phyloP scores from a whole-genome alignment of 2,888 invertebrate genomes.

The Chrysopilus asiliformis region DNA sequence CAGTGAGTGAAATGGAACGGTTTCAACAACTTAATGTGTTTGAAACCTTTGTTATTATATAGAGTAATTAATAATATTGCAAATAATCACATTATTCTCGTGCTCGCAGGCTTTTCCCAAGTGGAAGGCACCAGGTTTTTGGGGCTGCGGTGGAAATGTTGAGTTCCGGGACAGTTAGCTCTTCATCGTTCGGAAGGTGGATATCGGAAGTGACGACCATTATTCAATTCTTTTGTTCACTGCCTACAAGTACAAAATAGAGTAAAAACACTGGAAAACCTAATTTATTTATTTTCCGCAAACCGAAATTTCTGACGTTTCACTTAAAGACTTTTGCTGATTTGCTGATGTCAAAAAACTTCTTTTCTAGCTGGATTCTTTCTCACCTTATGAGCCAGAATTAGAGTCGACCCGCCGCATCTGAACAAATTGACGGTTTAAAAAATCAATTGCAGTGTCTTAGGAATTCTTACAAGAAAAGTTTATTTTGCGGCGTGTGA shows the following conservation, averaged over 20 bases:
- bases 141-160: constrained; percentile 71
- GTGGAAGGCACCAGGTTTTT: constrained; percentile 76
- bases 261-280: background rate
- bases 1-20: background rate
- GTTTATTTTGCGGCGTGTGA: no score
- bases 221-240: background rate
- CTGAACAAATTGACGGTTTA: no score
- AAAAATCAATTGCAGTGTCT: no score
- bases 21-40: no score
- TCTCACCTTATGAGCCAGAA: no score
- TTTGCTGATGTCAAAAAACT: no score
- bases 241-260: background rate
- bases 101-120: constrained; percentile 88
- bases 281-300: background rate
- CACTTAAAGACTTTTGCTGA: no score
- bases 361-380: no score
- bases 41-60: background rate
- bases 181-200: constrained; percentile 70
- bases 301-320: no score
- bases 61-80: no score
- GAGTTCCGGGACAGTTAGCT: constrained; percentile 77
- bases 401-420: no score
- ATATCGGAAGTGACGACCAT: constrained; percentile 45
- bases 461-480: no score
- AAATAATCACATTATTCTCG: constrained; percentile 85